phyloP scores from a whole-genome alignment of 53 echinoderm and acorn worm species.

The Holothuria scabra region DNA sequence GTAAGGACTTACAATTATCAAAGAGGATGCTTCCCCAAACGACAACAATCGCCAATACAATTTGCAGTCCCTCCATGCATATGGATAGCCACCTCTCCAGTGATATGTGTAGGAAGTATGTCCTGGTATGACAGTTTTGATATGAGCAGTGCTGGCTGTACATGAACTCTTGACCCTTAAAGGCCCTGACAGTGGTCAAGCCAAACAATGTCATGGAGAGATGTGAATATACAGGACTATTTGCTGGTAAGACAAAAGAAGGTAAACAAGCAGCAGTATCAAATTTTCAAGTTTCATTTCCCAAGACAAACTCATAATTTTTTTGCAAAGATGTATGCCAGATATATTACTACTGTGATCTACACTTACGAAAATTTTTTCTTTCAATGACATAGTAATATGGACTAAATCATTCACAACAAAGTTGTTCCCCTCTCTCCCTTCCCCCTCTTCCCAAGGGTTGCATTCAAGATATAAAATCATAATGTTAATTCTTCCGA shows the following conservation, averaged over 20 bases:
- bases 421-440: no score
- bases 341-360: no score
- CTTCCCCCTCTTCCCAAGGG: no score
- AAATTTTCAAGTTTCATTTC: not conserved
- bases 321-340: no score
- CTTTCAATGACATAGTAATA: no score
- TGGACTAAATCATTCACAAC: no score
- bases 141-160: slow-evolving; percentile 56
- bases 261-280: not conserved
- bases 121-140: slow-evolving; percentile 78
- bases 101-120: slow-evolving; percentile 79
- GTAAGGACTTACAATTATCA: slow-evolving; percentile 61
- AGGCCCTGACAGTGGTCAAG: slow-evolving; percentile 82
- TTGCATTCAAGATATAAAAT: no score
- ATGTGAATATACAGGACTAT: slow-evolving; percentile 93
- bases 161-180: slow-evolving; percentile 77
- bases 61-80: slow-evolving; percentile 65
- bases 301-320: no score
- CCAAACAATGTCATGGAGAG: slow-evolving; percentile 83
- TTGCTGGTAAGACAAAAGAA: slow-evolving; percentile 61
- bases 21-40: slow-evolving; percentile 69
- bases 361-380: no score
- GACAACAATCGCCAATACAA: slow-evolving; percentile 58
- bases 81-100: slow-evolving; percentile 86
- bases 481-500: no score